Evolutionary conservation across 2,113 vertebrate genomes (phyloP).

Genomic region (Columba livia): DNA sequence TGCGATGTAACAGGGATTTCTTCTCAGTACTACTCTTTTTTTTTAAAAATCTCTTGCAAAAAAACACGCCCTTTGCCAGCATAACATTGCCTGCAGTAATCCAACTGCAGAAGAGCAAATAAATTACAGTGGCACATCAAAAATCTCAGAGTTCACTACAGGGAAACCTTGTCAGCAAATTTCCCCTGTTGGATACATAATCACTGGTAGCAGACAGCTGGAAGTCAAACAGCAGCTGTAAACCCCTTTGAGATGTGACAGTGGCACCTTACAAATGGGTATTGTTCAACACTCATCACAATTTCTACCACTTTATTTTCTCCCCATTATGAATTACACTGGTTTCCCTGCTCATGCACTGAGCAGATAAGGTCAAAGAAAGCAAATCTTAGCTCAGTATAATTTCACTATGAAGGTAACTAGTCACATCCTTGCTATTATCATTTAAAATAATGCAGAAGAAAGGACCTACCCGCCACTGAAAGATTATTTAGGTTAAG

Average conservation of each 20-base stretch:
- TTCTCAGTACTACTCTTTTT: neutral
- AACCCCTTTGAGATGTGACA: neutral
- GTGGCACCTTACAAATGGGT: neutral
- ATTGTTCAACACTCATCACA: neutral
- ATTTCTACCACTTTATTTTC: neutral
- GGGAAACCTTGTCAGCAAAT: neutral
- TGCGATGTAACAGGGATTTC: neutral
- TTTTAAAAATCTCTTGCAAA: neutral
- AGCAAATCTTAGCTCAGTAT: neutral
- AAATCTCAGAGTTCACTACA: neutral
- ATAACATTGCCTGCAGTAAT: neutral
- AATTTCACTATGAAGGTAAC: neutral
- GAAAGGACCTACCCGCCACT: neutral
- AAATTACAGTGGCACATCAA: neutral
- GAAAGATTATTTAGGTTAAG: neutral
- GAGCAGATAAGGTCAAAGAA: neutral
- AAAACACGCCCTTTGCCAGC: neutral
- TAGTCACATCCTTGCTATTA: neutral
- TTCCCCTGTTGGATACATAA: neutral
- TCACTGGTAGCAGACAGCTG: neutral
- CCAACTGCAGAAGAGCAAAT: neutral
- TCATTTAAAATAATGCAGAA: neutral
- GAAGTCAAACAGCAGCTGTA: constrained; percentile 7
- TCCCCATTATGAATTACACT: neutral
- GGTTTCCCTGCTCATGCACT: neutral